Base-by-base conservation (phyloP, 2,888 invertebrate species). In the Thera obeliscata region DNA sequence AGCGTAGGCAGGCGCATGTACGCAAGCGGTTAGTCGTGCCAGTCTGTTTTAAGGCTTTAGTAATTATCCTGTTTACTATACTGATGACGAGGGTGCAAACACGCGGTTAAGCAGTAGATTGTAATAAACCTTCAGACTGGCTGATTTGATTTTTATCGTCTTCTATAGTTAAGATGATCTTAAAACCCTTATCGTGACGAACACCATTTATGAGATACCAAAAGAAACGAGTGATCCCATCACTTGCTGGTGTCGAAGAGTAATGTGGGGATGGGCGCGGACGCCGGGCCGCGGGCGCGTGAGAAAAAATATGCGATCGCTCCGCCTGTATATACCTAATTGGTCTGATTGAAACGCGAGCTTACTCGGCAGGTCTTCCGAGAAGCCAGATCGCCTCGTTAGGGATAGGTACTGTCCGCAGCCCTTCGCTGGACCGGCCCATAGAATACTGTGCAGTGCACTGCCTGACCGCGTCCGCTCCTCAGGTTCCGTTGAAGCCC, bases 331-430 rank as follows among this genome's bases (percentile, higher is more conserved):
- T 22, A 22, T 22, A 46, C 43, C 43, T 46, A 93, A 93, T 93
- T 91, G 92, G 92, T 84, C 87, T 90, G 90, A 93, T 93, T 92
- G 91, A 91, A 91, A 89, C 88, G 90, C 90, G 88, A 85, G 83
- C 79, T 86, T 86, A 87, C 84, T 87, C 83, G 84, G 79, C 81
- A 80, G 78, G 74, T 78, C 81, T 90, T 91, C 91, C 89, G 82
- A 91, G 92, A 91, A 91, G 81, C 59, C 64, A 56, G 55, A 76
- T 78, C 89, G 76, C 78, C 89, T 90, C 84, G 88, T 89, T 88
- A 88, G 85, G 85, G 87, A 22, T 22, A 22, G 87, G 89, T 90
- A 87, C 81, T 87, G 87, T 80, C 84, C 87, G 80, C 81, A 78
- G 83, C 77, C 79, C 77, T 61, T 79, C 79, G 52, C 61, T 48